phyloP scores from a whole-genome alignment of 2,888 invertebrate species.

The Podotricha telesiphe region DNA sequence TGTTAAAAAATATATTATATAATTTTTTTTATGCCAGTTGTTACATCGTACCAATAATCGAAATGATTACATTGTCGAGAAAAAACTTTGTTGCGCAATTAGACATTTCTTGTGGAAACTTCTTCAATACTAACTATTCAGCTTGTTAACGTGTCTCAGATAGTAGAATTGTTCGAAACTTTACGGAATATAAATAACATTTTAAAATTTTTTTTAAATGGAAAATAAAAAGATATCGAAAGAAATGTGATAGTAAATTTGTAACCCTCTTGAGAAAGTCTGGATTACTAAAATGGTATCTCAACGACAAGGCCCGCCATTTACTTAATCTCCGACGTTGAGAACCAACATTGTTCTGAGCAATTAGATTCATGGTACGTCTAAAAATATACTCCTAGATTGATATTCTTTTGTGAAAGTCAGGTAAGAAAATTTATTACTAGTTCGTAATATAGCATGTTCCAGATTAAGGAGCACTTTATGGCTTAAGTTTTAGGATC shows the following conservation, averaged over 20 bases:
- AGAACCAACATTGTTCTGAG: conserved; percentile 25
- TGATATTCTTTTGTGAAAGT: conserved; percentile 12
- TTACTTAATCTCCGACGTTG: conserved; percentile 25
- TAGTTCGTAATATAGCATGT: conserved; percentile 14
- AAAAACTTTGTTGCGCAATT: neutral
- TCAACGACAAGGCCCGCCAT: conserved; percentile 26
- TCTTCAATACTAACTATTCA: conserved; percentile 17
- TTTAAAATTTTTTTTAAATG: neutral
- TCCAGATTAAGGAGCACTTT: conserved; percentile 21
- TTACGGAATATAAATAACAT: conserved; percentile 15
- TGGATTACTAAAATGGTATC: conserved; percentile 32
- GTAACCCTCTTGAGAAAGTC: conserved; percentile 22
- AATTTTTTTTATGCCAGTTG: neutral
- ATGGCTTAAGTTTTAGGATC: conserved; percentile 17
- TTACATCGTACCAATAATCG: neutral
- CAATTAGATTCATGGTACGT: conserved; percentile 22
- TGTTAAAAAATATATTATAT: no score
- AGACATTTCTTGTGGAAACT: conserved; percentile 1
- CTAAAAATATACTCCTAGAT: conserved; percentile 4
- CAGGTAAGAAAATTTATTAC: conserved; percentile 15
- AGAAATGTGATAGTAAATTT: conserved; percentile 26
- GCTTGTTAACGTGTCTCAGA: conserved; percentile 2
- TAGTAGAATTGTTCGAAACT: neutral
- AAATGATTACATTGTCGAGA: conserved; percentile 12
- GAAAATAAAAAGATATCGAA: no score